These are phyloP conservation scores for Rynchops niger DNA, from an alignment of 2,113 vertebrate genomes.

Conservation along the genomic window DNA sequence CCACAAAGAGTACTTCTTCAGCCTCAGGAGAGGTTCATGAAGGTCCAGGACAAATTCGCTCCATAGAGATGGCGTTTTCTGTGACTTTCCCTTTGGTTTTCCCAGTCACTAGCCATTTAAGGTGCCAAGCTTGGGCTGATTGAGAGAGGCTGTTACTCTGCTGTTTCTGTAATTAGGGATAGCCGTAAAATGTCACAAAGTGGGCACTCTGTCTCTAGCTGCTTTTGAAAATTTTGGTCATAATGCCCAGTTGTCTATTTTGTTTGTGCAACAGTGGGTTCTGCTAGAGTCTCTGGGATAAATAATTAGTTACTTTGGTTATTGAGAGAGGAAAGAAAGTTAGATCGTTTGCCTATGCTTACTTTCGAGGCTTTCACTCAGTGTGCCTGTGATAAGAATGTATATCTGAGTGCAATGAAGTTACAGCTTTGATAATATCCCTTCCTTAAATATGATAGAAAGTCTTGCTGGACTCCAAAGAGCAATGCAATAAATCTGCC, in stretches of 20 bases:
- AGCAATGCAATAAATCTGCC: constrained; percentile 1
- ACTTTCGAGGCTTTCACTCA: neutral
- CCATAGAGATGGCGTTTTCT: neutral
- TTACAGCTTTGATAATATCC: neutral
- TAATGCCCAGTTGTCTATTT: neutral
- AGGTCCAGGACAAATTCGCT: neutral
- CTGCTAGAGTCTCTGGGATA: neutral
- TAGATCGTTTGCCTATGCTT: neutral
- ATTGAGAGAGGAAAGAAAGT: neutral
- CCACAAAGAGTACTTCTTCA: neutral
- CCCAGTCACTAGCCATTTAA: neutral
- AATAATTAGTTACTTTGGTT: neutral
- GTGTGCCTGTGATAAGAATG: neutral
- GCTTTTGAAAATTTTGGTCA: neutral
- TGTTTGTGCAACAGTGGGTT: neutral
- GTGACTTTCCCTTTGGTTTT: neutral
- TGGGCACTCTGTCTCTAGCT: neutral
- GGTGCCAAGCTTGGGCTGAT: neutral
- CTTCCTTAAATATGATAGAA: neutral
- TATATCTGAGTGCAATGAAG: neutral
- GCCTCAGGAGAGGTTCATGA: neutral
- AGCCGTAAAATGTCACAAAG: neutral
- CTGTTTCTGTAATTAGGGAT: neutral
- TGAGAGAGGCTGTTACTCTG: neutral
- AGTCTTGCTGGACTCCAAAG: neutral